Base-by-base conservation (phyloP, 2,888 invertebrate genomes). In the Dromius quadrimaculatus region DNA sequence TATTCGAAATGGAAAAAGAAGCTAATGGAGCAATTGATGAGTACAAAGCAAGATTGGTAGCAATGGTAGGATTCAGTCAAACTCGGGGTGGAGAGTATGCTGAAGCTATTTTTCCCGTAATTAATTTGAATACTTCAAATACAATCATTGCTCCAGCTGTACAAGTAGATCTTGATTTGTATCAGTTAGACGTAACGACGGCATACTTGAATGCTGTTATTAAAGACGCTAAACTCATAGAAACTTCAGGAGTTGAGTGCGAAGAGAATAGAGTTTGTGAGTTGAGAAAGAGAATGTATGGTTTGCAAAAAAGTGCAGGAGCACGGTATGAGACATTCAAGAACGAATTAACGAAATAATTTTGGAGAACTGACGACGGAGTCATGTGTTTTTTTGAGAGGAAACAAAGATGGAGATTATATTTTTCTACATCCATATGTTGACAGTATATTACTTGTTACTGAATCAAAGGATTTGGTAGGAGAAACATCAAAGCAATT, bases 111-210 rank as follows among this genome's bases (percentile, higher is more conserved):
- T 41, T 23, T 20, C 63, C 45, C 3, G 63, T 43, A 4, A 23
- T 45, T 8, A 41, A 45, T 22, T 17, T 63, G 2, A 43, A 23
- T 13, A 45, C 45, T 1, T 8, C 45, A 13, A 63, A 45, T 45
- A 22, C 11, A 2, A 13, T 63, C 1, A 2, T 63, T 4, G 45
- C 43, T 2, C 2, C 45, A 13, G 43, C 45, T 5, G 63, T 45
- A 22, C 2, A 63, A 45, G 28, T 45, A 63, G 32, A 43, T 63
- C 5, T 63, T 8, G 28, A 45, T 28, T 5, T 63, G 9, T 5
- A 43, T n/a, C 63, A 63, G 15, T 45, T 23, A 22, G 63, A 63
- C 15, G 20, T 63, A 2, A 43, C 63, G n/a, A 63, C 63, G 8
- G 63, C 63, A 1, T 43, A 22, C n/a, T 17, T 63, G 2, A 63